phyloP scores from a whole-genome alignment of 2,888 invertebrate species.

The Steinernema hermaphroditum region DNA sequence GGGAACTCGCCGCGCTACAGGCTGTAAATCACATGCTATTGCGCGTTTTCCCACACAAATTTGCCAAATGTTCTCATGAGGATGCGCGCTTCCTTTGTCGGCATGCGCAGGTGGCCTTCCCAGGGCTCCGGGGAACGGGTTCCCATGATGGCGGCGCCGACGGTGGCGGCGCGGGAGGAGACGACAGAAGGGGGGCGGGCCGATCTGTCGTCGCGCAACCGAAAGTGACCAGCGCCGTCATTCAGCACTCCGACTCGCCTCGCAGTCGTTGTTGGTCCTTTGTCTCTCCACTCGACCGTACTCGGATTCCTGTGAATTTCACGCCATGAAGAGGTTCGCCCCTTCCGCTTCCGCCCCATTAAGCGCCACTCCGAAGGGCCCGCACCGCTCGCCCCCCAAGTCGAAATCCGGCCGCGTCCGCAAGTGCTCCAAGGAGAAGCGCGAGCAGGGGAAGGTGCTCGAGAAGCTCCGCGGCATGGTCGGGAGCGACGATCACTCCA shows the following conservation, averaged over 20 bases:
- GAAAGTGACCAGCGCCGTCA: slow-evolving; percentile 1
- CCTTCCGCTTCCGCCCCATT: neutral
- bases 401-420: slow-evolving; percentile 25
- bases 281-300: neutral
- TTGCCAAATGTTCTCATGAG: neutral
- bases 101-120: slow-evolving; percentile 21
- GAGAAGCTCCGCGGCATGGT: slow-evolving; percentile 33
- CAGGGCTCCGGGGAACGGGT: slow-evolving; percentile 1
- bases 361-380: too few species aligned
- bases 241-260: neutral
- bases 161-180: neutral
- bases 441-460: slow-evolving; percentile 30
- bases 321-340: neutral
- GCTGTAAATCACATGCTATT: slow-evolving; percentile 24
- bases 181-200: neutral
- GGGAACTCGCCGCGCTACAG: neutral
- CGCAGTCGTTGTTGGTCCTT: neutral
- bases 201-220: slow-evolving; percentile 13
- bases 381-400: neutral
- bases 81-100: slow-evolving; percentile 21
- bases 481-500: slow-evolving; percentile 23
- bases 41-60: slow-evolving; percentile 13
- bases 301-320: neutral
- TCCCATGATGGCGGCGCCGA: neutral
- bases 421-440: slow-evolving; percentile 32